phyloP scores from a whole-genome alignment of 2,888 invertebrate genomes.

The Heteromurus nitidus region DNA sequence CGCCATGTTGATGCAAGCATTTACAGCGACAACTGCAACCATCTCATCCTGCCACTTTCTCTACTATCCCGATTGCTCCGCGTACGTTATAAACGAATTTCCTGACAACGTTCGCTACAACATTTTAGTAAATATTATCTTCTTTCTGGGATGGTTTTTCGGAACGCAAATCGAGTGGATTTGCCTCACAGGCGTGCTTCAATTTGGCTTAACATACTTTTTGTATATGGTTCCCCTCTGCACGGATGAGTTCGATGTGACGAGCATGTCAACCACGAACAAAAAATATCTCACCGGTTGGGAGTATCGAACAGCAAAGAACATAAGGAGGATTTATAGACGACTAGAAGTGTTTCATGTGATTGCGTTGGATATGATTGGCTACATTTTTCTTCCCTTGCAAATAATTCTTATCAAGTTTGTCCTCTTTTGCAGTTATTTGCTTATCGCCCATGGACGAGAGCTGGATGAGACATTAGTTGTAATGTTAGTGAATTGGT shows the following conservation, averaged over 20 bases:
- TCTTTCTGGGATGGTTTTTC: slow-evolving; percentile 12
- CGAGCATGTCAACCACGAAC: not conserved
- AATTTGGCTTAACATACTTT: not conserved
- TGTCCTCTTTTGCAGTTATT: slow-evolving; percentile 21
- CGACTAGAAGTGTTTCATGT: slow-evolving; percentile 6
- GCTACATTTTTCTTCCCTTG: slow-evolving; percentile 6
- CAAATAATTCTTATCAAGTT: slow-evolving; percentile 10
- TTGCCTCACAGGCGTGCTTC: not conserved
- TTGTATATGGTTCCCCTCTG: slow-evolving; percentile 17
- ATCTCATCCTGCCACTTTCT: slow-evolving; percentile 13
- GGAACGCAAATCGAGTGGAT: slow-evolving; percentile 19
- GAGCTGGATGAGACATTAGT: not conserved
- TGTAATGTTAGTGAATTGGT: slow-evolving; percentile 1
- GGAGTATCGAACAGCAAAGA: not conserved
- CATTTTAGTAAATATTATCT: not conserved
- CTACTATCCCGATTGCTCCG: slow-evolving; percentile 13
- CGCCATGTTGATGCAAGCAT: not conserved
- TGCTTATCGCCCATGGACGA: slow-evolving; percentile 14
- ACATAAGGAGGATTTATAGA: not conserved
- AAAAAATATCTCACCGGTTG: not conserved
- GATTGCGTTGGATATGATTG: not conserved
- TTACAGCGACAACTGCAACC: slow-evolving; percentile 7
- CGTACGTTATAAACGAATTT: slow-evolving; percentile 31
- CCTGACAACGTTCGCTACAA: slow-evolving; percentile 9
- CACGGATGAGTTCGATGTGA: slow-evolving; percentile 6